phyloP scores from a whole-genome alignment of 2,797 vertebrate species.

The Sebastes aleutianus region DNA sequence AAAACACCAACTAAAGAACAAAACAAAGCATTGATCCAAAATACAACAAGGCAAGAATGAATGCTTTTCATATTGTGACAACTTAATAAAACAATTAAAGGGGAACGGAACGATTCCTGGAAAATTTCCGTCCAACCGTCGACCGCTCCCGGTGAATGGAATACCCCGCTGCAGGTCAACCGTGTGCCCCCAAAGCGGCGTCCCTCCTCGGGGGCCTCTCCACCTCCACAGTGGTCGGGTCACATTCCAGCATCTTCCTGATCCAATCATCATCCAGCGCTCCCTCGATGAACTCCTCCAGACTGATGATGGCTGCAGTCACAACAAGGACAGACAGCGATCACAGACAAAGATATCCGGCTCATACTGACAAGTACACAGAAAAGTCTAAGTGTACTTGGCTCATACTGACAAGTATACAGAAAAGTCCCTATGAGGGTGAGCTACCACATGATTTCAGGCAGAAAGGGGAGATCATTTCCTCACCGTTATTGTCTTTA shows the following conservation, averaged over 20 bases:
- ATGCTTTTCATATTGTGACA: neutral
- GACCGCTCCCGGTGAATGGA: neutral
- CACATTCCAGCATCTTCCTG: conserved; percentile 83
- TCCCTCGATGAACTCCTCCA: conserved; percentile 82
- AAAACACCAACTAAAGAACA: neutral
- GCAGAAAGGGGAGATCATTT: neutral
- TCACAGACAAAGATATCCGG: conserved; percentile 25
- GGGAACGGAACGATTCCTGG: neutral
- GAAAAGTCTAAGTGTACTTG: too few relatives aligned
- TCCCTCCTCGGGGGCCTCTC: conserved; percentile 62
- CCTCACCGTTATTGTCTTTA: conserved; percentile 83
- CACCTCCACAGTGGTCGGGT: conserved; percentile 79
- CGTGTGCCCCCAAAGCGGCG: conserved; percentile 16
- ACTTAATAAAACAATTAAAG: neutral
- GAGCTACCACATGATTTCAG: neutral
- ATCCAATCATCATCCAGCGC: conserved; percentile 82
- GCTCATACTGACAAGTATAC: too few relatives aligned
- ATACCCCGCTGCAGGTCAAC: conserved; percentile 28
- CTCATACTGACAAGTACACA: too few relatives aligned
- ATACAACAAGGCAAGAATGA: neutral
- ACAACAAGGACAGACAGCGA: conserved; percentile 19
- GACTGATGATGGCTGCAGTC: conserved; percentile 77
- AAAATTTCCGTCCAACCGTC: neutral
- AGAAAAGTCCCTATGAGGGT: too few relatives aligned
- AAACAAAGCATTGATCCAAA: neutral